Percentiles rank a stretch among this genome's conserved stretches.
phyloP scores from a whole-genome alignment of 2,113 vertebrate species.

The Cheilinus undulatus region DNA sequence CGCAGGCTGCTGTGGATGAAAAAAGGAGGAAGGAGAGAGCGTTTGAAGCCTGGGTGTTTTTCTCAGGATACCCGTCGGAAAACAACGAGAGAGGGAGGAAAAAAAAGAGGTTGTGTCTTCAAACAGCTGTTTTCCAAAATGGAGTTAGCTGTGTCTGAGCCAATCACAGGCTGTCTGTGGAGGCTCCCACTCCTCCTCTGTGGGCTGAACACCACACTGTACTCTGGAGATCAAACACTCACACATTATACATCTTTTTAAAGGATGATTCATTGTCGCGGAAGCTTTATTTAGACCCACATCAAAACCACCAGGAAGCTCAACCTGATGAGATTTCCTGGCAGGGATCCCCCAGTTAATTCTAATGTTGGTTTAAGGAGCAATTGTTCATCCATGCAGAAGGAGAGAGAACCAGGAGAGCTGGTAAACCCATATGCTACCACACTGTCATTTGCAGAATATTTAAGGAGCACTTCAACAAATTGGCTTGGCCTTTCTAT shows the following conservation, averaged over 20 bases:
- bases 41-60: slow-evolving; percentile 11
- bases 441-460: background rate
- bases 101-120: slow-evolving; percentile 66
- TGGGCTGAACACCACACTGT: slow-evolving; percentile 58
- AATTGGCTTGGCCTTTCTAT: too few species aligned
- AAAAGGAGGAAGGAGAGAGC: background rate
- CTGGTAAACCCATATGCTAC: too few species aligned
- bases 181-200: slow-evolving; percentile 66
- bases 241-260: background rate
- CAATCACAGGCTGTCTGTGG: slow-evolving; percentile 71
- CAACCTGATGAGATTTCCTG: background rate
- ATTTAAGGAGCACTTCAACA: background rate
- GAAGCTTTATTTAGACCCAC: slow-evolving; percentile 27
- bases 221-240: slow-evolving; percentile 25
- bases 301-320: slow-evolving; percentile 27
- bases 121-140: slow-evolving; percentile 88
- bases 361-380: background rate
- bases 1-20: slow-evolving; percentile 1
- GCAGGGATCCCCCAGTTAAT: slow-evolving; percentile 23
- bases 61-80: slow-evolving; percentile 56
- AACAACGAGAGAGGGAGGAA: slow-evolving; percentile 50
- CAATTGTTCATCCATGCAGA: background rate
- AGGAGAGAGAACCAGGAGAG: background rate
- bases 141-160: slow-evolving; percentile 79
- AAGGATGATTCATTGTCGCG: slow-evolving; percentile 9